phyloP scores from a whole-genome alignment of 2,113 vertebrate genomes.

The Garra rufa region DNA sequence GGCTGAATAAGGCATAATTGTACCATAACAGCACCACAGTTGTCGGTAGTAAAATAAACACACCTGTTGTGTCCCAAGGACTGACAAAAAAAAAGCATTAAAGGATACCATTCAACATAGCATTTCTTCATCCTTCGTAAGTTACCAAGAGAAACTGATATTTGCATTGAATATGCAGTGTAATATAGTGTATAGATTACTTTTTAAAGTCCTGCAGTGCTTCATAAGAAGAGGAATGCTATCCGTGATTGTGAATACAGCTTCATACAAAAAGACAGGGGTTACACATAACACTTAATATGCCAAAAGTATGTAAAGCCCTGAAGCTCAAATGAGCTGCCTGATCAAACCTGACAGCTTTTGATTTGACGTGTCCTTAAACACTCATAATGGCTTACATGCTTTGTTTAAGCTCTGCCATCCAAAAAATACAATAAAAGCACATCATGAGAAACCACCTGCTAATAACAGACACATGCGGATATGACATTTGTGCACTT shows the following conservation, averaged over 20 bases:
- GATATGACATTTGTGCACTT: not conserved
- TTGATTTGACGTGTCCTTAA: constrained; percentile 13
- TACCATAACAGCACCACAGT: constrained; percentile 43
- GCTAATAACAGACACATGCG: not conserved
- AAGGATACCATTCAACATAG: not conserved
- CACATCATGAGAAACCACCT: not conserved
- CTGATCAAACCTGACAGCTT: constrained; percentile 37
- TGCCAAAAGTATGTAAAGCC: constrained; percentile 14
- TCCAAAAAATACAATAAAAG: not conserved
- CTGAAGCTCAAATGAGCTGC: constrained; percentile 2
- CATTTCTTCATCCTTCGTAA: not conserved
- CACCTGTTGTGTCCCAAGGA: not conserved
- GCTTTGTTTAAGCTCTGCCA: constrained; percentile 13
- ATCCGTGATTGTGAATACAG: not conserved
- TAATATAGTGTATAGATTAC: too few species aligned
- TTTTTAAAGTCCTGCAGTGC: not conserved
- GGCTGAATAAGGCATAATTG: constrained; percentile 48
- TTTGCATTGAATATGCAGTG: not conserved
- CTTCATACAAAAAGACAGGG: not conserved
- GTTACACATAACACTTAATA: constrained; percentile 11
- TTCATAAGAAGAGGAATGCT: not conserved
- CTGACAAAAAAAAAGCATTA: not conserved
- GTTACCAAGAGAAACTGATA: not conserved
- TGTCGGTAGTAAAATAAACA: constrained; percentile 39
- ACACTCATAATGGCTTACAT: not conserved